Evolutionary conservation across 2,888 invertebrate species (phyloP).

Genomic region (Lutraria lutraria): DNA sequence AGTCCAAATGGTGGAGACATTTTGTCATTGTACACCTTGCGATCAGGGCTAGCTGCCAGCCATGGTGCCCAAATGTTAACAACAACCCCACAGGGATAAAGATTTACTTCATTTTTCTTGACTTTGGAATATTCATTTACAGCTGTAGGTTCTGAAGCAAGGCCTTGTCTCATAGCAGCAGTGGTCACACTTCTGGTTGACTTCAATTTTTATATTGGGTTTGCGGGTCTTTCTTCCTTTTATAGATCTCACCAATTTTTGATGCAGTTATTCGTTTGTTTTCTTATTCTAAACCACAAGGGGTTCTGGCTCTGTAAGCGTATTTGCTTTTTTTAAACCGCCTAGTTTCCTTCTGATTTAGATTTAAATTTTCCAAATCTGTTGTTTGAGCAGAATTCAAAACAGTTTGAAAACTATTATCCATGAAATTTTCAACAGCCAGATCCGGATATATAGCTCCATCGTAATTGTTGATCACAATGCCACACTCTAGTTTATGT

Average conservation of each 20-base stretch:
- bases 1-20: conserved; percentile 39
- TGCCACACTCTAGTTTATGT: neutral
- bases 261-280: conserved; percentile 40
- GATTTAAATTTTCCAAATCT: neutral
- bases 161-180: conserved; percentile 29
- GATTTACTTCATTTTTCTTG: conserved; percentile 26
- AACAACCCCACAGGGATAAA: conserved; percentile 54
- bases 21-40: conserved; percentile 54
- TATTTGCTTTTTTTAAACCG: conserved; percentile 30
- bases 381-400: neutral
- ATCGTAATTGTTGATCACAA: neutral
- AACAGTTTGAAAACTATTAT: neutral
- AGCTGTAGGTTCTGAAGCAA: conserved; percentile 35
- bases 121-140: conserved; percentile 29
- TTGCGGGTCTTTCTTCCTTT: conserved; percentile 8
- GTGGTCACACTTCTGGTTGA: conserved; percentile 30
- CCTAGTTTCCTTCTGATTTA: neutral
- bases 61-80: conserved; percentile 35
- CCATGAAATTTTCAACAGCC: neutral
- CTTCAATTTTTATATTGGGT: conserved; percentile 8
- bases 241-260: conserved; percentile 35
- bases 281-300: conserved; percentile 31
- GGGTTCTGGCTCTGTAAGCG: conserved; percentile 29
- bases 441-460: neutral
- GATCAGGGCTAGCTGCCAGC: conserved; percentile 50